Evolutionary conservation across 2,113 vertebrate species (phyloP).

Genomic region (Pterocles orientalis): DNA sequence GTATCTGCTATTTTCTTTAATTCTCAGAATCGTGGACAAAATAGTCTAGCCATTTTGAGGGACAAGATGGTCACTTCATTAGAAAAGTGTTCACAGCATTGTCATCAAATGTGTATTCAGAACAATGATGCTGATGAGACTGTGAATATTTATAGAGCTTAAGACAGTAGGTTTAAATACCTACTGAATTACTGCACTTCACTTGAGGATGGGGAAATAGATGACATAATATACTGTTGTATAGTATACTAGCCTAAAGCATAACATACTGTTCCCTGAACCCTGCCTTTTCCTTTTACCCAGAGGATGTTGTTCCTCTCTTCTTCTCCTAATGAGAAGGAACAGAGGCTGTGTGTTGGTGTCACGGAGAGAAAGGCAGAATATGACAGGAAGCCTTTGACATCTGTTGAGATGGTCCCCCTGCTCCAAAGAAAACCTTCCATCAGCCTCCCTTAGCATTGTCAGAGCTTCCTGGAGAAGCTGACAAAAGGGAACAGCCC

Average conservation of each 20-base stretch:
- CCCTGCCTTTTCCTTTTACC: neutral
- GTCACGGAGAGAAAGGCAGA: neutral
- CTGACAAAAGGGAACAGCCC: neutral
- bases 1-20: neutral
- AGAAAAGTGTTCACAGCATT: neutral
- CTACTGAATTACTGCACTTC: neutral
- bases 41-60: neutral
- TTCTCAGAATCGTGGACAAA: neutral
- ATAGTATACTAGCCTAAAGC: neutral
- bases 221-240: neutral
- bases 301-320: neutral
- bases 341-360: neutral
- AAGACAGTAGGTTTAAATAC: neutral
- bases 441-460: neutral
- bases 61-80: neutral
- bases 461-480: neutral
- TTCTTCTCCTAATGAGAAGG: neutral
- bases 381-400: neutral
- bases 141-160: neutral
- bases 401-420: accelerated
- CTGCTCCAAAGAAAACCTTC: neutral
- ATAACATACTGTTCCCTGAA: neutral
- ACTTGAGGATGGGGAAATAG: neutral
- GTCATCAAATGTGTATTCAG: neutral
- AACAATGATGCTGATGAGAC: neutral